Percentiles rank a stretch among this genome's conserved stretches.
These are phyloP conservation scores for Epinotia bilunana DNA, from an alignment of 2,888 invertebrate species.

Conservation along the genomic window DNA sequence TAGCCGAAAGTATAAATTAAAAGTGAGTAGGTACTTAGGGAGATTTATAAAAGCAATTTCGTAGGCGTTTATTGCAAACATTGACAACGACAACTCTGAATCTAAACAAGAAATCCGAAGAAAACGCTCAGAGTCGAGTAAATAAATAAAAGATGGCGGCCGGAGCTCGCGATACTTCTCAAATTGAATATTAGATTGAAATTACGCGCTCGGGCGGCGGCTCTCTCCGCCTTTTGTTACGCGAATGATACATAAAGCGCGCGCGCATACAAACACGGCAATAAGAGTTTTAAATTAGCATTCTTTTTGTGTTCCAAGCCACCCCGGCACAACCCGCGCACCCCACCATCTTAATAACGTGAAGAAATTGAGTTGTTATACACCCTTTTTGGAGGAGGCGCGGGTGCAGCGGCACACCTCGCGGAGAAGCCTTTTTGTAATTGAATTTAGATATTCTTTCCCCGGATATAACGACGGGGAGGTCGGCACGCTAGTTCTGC, in stretches of 20 bases:
- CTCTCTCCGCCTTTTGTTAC: slow-evolving; percentile 79
- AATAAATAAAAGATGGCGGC: slow-evolving; percentile 78
- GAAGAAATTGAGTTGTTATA: slow-evolving; percentile 84
- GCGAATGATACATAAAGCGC: slow-evolving; percentile 81
- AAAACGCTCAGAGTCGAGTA: slow-evolving; percentile 67
- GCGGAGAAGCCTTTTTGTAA: slow-evolving; percentile 82
- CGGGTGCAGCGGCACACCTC: slow-evolving; percentile 80
- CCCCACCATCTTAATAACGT: slow-evolving; percentile 82
- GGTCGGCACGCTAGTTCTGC: slow-evolving; percentile 71
- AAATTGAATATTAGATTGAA: slow-evolving; percentile 84
- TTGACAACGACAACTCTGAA: slow-evolving; percentile 30
- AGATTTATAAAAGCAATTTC: slow-evolving; percentile 38
- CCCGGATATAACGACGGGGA: slow-evolving; percentile 76
- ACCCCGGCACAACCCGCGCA: slow-evolving; percentile 72
- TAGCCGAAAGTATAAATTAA: slow-evolving; percentile 36
- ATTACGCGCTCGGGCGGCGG: slow-evolving; percentile 81
- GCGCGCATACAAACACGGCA: slow-evolving; percentile 81
- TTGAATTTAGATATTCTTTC: slow-evolving; percentile 83
- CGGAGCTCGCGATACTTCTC: slow-evolving; percentile 75
- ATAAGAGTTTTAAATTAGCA: slow-evolving; percentile 85
- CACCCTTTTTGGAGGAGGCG: slow-evolving; percentile 80
- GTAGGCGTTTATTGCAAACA: slow-evolving; percentile 38
- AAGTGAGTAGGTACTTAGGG: slow-evolving; percentile 19
- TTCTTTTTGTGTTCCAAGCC: slow-evolving; percentile 81
- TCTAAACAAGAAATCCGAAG: slow-evolving; percentile 53